Evolutionary conservation across 2,113 vertebrate genomes (phyloP), one percentile per base, ranked within the genome.

Genomic region (Sigmodon hispidus): DNA sequence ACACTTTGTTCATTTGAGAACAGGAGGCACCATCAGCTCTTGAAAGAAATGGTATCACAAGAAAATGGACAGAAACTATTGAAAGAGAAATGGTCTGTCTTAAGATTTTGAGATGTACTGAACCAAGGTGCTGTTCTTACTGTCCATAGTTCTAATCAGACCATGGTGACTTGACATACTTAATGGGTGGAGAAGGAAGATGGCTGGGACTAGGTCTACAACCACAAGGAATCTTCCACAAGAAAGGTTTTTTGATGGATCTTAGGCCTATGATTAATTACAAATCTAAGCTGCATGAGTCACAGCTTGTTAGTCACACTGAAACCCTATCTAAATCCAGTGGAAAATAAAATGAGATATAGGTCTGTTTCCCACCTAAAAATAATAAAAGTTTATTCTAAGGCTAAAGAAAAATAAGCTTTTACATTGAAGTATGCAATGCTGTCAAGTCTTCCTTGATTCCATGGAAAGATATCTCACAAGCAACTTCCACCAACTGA

Each of bases 221-320:
- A 84, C n/a, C 84, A 11, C 61, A 73, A 40, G n/a, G 88, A 94
- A 90, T 72, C 61, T 87, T 77, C 92, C 17, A 48, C 48, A 90
- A 94, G 87, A 94, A 81, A 79, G 81, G 90, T 59, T 98, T 89
- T 89, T 72, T 91, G 80, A 96, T 84, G 79, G 76, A 63, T 88
- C 55, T 96, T 65, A 90, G 70, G 90, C 59, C 52, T 83, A 17
- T 92, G 81, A 94, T 96, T 97, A 97, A 96, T 95, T 98, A 95
- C 67, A 96, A 65, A 95, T 55, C 76, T 84, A 92, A 94, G 40
- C 90, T 45, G 43, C 48, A 80, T 97, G 96, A 98, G 92, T 98
- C 97, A 97, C 90, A 87, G 73, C 80, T 92, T 84, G 50, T 96
- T 97, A 97, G 93, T 98, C 96, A 97, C 90, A 91, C 88, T 70